Evolutionary conservation across 2,113 vertebrate genomes (phyloP), one percentile per base, ranked within the genome.

Genomic region (Tragelaphus strepsiceros): DNA sequence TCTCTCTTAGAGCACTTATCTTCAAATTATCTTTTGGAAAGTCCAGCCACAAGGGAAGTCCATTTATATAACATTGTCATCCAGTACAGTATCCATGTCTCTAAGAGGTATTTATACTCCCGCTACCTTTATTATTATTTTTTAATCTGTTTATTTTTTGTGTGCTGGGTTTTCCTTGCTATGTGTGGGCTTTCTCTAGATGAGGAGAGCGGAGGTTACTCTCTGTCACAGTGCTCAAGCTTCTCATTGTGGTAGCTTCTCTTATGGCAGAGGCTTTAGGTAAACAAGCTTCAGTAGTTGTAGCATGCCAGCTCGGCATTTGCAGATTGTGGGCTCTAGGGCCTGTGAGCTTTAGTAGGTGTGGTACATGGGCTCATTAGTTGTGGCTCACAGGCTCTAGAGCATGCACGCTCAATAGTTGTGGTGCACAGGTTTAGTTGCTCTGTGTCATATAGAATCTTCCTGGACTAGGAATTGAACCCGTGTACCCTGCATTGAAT

Each of bases 301-400:
- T 43, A 77, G 71, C 71, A 43, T 1, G 2, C 39, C 3, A 12
- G 39, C 39, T 26, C 0, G 0, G 22, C 7, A 77, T 39, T 43
- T 43, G 12, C 22, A 39, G n/a, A 39, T 11, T 39, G 35, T 39
- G 67, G 22, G 22, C 71, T 77, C 22, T 77, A 43, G 11, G 67
- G 10, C 67, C 67, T 2, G 0, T 6, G 19, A 39, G 67, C 10
- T 39, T 71, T 71, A 22, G 67, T 39, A 39, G n/a, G 12, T 71
- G 67, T 71, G 19, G n/a, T 39, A 22, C 67, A 22, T 3, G 19
- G 19, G 19, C 21, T 71, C n/a, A 71, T 39, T 22, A 71, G 19
- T 22, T 71, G 10, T 71, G 67, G 19, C n/a, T 71, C 19, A 6
- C 10, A 39, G 64, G 67, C 19, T 71, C n/a, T 71, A 39, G 19